A percentile compares a stretch with the other conserved stretches of the same genome.
phyloP scores from a whole-genome alignment of 2,888 invertebrate species.

The Neoaliturus tenellus region DNA sequence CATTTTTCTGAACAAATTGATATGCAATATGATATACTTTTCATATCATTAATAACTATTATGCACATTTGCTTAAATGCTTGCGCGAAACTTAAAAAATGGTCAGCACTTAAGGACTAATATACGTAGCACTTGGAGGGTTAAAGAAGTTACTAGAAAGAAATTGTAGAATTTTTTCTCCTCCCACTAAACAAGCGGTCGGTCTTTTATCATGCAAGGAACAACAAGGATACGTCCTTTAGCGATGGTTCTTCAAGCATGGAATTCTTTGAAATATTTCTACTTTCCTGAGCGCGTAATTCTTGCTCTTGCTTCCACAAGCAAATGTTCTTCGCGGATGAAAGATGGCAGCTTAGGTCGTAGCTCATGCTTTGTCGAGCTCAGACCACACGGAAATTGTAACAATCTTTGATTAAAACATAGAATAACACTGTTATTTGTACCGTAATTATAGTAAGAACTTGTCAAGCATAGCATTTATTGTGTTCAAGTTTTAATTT shows the following conservation, averaged over 20 bases:
- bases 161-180: not conserved
- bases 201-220: not conserved
- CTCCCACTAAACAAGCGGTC: not conserved
- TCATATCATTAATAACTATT: too few species aligned
- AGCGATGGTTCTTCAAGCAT: not conserved
- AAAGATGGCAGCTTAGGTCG: not conserved
- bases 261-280: constrained; percentile 29
- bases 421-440: too few species aligned
- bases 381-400: not conserved
- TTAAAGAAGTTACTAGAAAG: too few species aligned
- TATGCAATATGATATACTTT: too few species aligned
- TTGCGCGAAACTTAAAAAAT: too few species aligned
- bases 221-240: not conserved
- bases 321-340: not conserved
- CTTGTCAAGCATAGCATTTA: too few species aligned
- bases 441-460: too few species aligned
- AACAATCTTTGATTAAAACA: not conserved
- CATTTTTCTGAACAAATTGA: too few species aligned
- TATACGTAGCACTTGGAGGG: too few species aligned
- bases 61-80: too few species aligned
- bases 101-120: too few species aligned
- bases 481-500: too few species aligned
- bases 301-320: constrained; percentile 14
- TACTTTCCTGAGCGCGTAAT: constrained; percentile 15
- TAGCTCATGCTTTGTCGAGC: not conserved